These are phyloP conservation scores for Melopsittacus undulatus DNA, from an alignment of 2,797 vertebrate species.

Conservation along the genomic window DNA sequence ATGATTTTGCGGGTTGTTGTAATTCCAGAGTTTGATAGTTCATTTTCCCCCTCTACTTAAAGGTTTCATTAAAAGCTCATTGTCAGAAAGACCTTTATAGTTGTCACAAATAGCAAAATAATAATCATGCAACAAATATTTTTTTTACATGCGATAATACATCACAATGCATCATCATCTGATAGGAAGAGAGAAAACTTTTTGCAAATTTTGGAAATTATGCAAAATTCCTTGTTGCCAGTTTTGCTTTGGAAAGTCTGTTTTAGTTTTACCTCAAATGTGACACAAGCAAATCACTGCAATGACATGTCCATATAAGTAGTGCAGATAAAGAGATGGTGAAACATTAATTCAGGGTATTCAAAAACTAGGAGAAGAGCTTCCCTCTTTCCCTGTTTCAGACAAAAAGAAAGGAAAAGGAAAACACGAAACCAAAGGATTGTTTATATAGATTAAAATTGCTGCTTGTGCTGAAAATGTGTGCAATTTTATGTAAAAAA, in stretches of 20 bases:
- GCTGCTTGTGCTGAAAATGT: not conserved
- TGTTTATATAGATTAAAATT: not conserved
- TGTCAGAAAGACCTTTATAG: conserved; percentile 23
- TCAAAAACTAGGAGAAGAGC: not conserved
- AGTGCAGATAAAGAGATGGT: not conserved
- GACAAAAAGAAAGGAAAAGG: not conserved
- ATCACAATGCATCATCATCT: not conserved
- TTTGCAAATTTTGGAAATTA: too few species aligned
- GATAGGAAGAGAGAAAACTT: not conserved
- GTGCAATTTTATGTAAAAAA: not conserved
- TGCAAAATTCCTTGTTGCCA: not conserved
- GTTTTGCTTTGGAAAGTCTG: conserved; percentile 12
- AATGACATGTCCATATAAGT: not conserved
- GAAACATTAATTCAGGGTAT: not conserved
- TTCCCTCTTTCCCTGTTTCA: not conserved
- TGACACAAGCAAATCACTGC: not conserved
- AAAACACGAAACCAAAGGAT: not conserved
- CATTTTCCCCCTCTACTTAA: not conserved
- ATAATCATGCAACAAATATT: not conserved
- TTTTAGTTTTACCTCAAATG: not conserved
- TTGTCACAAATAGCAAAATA: conserved; percentile 5
- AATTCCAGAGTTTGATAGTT: not conserved
- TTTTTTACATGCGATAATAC: not conserved
- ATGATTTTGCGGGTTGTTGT: not conserved
- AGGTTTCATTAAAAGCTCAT: not conserved